phyloP scores from a whole-genome alignment of 1,140 invertebrate species.

The Tetramorium parvispinum region DNA sequence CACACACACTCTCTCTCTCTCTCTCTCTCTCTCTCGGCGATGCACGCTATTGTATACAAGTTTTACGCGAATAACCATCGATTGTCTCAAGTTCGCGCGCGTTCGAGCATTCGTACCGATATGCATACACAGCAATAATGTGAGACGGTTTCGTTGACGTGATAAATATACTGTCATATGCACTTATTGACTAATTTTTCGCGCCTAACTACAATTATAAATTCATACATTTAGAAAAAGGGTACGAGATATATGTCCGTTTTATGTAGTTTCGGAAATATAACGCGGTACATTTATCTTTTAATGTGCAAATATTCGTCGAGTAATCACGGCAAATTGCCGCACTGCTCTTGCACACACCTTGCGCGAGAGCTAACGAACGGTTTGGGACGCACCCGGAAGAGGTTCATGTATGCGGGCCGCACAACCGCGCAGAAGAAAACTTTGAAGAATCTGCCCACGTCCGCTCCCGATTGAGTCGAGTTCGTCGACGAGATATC shows the following conservation, averaged over 20 bases:
- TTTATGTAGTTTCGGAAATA: constrained; percentile 9
- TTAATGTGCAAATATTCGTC: constrained; percentile 46
- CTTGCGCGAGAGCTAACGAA: constrained; percentile 55
- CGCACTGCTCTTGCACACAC: constrained; percentile 25
- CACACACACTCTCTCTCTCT: constrained; percentile 5
- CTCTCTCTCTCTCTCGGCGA: neutral
- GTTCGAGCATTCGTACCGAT: constrained; percentile 5
- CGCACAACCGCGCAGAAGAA: constrained; percentile 49
- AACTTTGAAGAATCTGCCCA: constrained; percentile 46
- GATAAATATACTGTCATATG: neutral
- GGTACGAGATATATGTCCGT: neutral
- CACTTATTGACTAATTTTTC: neutral
- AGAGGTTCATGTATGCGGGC: constrained; percentile 31
- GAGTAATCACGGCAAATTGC: constrained; percentile 59
- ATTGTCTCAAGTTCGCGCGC: constrained; percentile 33
- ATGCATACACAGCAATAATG: neutral
- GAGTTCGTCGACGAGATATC: neutral
- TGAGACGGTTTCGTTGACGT: neutral
- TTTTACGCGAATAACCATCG: constrained; percentile 11
- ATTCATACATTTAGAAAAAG: neutral
- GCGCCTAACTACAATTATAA: neutral
- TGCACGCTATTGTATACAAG: constrained; percentile 29
- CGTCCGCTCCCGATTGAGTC: constrained; percentile 27
- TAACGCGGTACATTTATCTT: neutral
- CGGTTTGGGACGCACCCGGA: constrained; percentile 58